Evolutionary conservation across 1,140 invertebrate genomes (phyloP).

Genomic region (Solenopsis fugax): DNA sequence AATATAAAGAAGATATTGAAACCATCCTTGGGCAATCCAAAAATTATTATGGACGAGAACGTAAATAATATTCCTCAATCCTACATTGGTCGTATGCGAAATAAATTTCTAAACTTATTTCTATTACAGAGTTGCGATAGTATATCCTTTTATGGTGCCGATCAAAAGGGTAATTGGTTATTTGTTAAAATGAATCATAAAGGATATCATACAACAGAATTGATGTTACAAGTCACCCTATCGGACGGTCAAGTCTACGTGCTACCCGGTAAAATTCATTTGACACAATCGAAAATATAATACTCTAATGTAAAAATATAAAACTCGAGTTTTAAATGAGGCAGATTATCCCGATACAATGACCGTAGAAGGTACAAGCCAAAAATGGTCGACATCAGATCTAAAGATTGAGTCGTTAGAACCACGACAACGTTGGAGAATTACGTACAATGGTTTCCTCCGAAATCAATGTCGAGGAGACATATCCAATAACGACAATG

Average conservation of each 20-base stretch:
- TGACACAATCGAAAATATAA: not conserved
- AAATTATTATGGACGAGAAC: constrained; percentile 59
- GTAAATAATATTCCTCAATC: constrained; percentile 23
- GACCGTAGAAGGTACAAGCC: constrained; percentile 76
- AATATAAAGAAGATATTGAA: not conserved
- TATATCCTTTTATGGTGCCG: constrained; percentile 82
- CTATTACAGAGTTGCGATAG: constrained; percentile 80
- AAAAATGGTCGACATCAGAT: constrained; percentile 87
- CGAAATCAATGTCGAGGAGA: constrained; percentile 80
- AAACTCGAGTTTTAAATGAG: constrained; percentile 32
- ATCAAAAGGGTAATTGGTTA: constrained; percentile 84
- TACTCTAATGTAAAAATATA: not conserved
- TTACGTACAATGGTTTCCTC: constrained; percentile 89
- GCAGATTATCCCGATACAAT: constrained; percentile 85
- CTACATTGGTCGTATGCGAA: not conserved
- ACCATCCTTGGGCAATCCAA: not conserved
- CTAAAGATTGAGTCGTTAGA: constrained; percentile 88
- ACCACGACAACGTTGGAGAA: constrained; percentile 86
- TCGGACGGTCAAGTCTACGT: constrained; percentile 85
- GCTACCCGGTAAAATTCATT: constrained; percentile 83
- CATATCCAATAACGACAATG: constrained; percentile 75
- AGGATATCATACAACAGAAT: constrained; percentile 82
- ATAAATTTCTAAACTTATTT: not conserved
- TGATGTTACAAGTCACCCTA: constrained; percentile 84
- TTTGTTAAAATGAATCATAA: constrained; percentile 83